Evolutionary conservation across 2,113 vertebrate genomes (phyloP), one percentile per base, ranked within the genome.

Genomic region (Tetrao urogallus): DNA sequence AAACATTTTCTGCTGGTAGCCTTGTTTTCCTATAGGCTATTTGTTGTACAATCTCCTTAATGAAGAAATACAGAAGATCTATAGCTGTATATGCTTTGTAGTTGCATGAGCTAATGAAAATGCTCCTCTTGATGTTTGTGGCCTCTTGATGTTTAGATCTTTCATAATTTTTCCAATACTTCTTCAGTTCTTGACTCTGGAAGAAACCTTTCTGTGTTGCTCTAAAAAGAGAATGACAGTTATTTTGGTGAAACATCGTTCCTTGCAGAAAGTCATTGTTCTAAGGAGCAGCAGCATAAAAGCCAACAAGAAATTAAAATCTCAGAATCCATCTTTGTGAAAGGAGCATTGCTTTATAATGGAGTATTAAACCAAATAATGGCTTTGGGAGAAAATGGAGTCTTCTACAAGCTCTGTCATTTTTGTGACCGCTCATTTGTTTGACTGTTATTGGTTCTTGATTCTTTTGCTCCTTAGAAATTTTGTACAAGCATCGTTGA

Each of bases 381-480:
- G 47, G 19, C 43, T 92, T 80, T 60, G 71, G 77, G 86, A 74
- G 80, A 63, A 85, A 90, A 34, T 13, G 3, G 24, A 83, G 8
- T 90, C 32, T 93, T 88, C 56, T 48, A 34, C 13, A 82, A n/a
- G 45, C 8, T 80, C 30, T 85, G 54, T 82, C 76, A 61, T 81
- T 64, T 38, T 57, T 83, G 28, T 48, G 36, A 73, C 56, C 13
- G 15, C 47, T 71, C 27, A 32, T 66, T 88, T 79, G 40, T 94
- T 78, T 78, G n/a, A 75, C 77, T 88, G 86, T 82, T 92, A 47
- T 87, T 94, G 22, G 12, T 19, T 66, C 92, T 76, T 69, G 82
- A 79, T 81, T 69, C 65, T 93, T 96, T 96, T 6, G 24, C 60
- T 89, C 8, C 21, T 75, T 74, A 58, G 79, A 93, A 63, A 88